Conservation (phyloP, 2,888 invertebrate genomes). For the Atrina japonica region DNA sequence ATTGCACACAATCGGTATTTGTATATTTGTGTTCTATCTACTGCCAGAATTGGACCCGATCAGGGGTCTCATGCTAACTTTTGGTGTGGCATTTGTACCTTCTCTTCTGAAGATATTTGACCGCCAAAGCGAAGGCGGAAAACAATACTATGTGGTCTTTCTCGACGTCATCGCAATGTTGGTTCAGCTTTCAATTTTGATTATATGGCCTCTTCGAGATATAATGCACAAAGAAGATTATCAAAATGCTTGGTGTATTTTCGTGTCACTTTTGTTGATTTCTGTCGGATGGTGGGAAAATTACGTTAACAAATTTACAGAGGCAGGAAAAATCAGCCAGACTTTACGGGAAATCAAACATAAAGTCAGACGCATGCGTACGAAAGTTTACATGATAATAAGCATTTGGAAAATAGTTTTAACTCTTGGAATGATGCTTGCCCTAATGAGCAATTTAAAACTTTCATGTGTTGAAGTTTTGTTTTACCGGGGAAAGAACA, state of each 20-base stretch:
- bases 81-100: conserved; percentile 96
- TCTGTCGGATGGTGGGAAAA: conserved; percentile 99
- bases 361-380: conserved; percentile 89
- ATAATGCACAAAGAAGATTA: conserved; percentile 44
- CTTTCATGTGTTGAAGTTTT: conserved; percentile 62
- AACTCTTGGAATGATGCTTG: conserved; percentile 88
- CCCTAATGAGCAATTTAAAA: conserved; percentile 77
- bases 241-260: conserved; percentile 86
- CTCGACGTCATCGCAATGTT: conserved; percentile 59
- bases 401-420: conserved; percentile 94
- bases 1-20: conserved; percentile 92
- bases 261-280: conserved; percentile 90
- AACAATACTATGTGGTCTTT: conserved; percentile 52
- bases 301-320: conserved; percentile 92
- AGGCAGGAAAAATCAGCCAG: conserved; percentile 83
- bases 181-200: conserved; percentile 62
- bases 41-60: conserved; percentile 96
- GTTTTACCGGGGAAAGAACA: conserved; percentile 56
- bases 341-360: conserved; percentile 84
- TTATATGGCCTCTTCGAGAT: conserved; percentile 65
- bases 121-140: conserved; percentile 53
- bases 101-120: conserved; percentile 81
- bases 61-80: conserved; percentile 97
- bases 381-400: conserved; percentile 94
- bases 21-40: conserved; percentile 91